Base-by-base conservation (phyloP, 1,140 invertebrate species). In the Drosophila orosa region DNA sequence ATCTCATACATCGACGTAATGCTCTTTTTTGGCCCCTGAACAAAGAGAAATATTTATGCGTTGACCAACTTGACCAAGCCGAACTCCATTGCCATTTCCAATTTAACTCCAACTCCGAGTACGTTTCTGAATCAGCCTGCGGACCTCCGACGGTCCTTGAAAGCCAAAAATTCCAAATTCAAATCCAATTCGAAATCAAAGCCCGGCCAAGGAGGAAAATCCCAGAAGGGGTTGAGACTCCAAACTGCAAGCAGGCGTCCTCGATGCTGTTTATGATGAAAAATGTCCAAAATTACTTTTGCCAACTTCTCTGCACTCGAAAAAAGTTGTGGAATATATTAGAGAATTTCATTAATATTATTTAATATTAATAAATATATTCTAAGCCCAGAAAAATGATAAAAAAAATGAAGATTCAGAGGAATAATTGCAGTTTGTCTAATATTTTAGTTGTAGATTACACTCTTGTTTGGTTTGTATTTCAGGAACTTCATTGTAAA, bases 101-200 rank as follows among this genome's bases (percentile, higher is more conserved):
- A 48, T 66, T 63, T 56, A 47, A 40, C 54, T 45, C 29, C 10
- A 10, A n/a, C 58, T 48, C 58, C 10, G 42, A 54, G 7, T 57
- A 5, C 8, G 25, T 42, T 17, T 58, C 13, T 19, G 19, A 54
- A 22, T 33, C 45, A 31, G 59, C 80, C 75, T 76, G 76, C 72
- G 62, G 79, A 60, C 45, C 42, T 39, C 50, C 42, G 35, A 45
- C 45, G 45, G 57, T 66, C 60, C 56, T 78, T 62, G 57, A 89
- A 80, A 89, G 84, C 83, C 80, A 80, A 80, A 82, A 87, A 89
- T 87, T 89, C 68, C 77, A 78, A 87, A 87, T 87, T 87, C 84
- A 87, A 87, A 87, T 87, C 80, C 84, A 87, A 87, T 87, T 89
- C 80, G 73, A 89, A 87, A 89, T 84, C 85, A 89, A 87, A 87